Base-by-base conservation (phyloP, 2,113 vertebrate species). In the Asarcornis scutulata region DNA sequence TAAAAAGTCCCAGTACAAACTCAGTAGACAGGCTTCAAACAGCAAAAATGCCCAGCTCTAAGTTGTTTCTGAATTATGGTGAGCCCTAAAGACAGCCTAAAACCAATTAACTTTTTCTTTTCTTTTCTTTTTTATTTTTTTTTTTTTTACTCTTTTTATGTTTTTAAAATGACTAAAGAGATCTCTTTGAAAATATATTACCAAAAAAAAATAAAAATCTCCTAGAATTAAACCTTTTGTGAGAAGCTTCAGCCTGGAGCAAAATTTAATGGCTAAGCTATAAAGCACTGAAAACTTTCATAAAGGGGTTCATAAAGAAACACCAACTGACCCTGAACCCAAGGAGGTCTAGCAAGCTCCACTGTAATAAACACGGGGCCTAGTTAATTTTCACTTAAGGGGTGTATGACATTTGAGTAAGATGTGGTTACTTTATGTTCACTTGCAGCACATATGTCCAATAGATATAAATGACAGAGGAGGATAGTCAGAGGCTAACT, bases 251-350 rank as follows among this genome's bases (percentile, higher is more conserved):
- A 88, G 92, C 96, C 93, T 92, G 74, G 59, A 93, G 95, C 95
- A 84, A 91, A 86, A 93, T 92, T 93, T 96, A 96, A 96, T 91
- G 75, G 68, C 84, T 93, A 75, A 83, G 88, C 92, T 87, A 86
- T 96, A 95, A 97, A 96, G 78, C 56, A 87, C 81, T 94, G 86
- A 89, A 96, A 95, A 95, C 66, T 96, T 96, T 93, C 93, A 95
- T 96, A 95, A 92, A 96, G 78, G 83, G 83, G 86, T 96, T 90
- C 88, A 94, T 97, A 96, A 97, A 96, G 95, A 91, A 94, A 91
- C 83, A 94, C 64, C 90, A 95, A 89, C 90, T 95, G 80, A 96
- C 87, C 91, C 91, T 90, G 92, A 95, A 94, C 71, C 59, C 56
- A 71, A 94, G 86, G 86, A 95, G 88, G 76, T 92, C 88, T 89